Evolutionary conservation across 1,140 invertebrate genomes (phyloP), one percentile per base, ranked within the genome.

Genomic region (Glomeris maerens): DNA sequence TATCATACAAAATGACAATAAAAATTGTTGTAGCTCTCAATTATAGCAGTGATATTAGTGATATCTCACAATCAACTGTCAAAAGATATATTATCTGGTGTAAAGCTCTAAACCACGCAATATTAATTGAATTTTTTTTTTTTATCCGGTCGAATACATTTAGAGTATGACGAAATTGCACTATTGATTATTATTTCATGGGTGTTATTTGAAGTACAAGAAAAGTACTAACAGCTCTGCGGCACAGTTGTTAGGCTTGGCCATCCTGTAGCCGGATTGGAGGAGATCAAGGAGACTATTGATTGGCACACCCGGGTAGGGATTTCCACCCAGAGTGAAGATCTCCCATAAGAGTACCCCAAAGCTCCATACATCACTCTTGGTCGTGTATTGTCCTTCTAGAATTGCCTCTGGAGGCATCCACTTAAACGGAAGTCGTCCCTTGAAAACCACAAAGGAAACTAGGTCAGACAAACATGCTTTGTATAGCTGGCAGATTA

Each of bases 291-390:
- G 86, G 4, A 90, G 71, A 62, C 83, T 79, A 57, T 87, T 80
- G 1, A 82, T 76, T 25, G 79, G 75, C 14, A 88, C 75, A 29
- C 83, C 83, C 1, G 84, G 84, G 69, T 91, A 92, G 0, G 87
- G 87, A 51, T 76, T 78, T 10, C 69, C 79, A 47, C 87, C 88
- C 40, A 92, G 65, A 0, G 86, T 93, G 0, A 84, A 77, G 55
- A 94, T 73, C 66, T 94, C 89, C 86, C 89, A 93, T 14, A 91
- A 68, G 1, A 93, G 74, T 1, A 92, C 74, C 1, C 89, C 88
- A 64, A 82, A 92, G 23, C 84, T 85, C 89, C 89, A 93, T 27
- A 72, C 67, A 60, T 72, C 70, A 63, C 64, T 66, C 54, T 66
- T 64, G 3, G 60, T 61, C 5, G 67, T 69, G 51, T 67, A 72